Evolutionary conservation across 2,888 invertebrate genomes (phyloP).

Genomic region (Ceramica pisi): DNA sequence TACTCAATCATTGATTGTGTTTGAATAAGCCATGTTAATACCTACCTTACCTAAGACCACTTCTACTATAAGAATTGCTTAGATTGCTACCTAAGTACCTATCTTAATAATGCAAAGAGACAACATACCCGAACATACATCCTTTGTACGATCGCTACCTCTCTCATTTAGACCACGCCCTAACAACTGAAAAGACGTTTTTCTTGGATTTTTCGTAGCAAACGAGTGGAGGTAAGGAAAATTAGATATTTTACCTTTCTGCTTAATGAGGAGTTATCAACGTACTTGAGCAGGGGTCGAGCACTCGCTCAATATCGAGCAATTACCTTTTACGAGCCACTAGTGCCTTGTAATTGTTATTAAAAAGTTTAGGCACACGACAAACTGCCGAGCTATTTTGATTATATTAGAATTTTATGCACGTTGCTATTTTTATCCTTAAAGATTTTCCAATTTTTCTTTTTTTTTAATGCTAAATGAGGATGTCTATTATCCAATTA

Average conservation of each 20-base stretch:
- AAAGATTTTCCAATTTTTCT: conserved; percentile 14
- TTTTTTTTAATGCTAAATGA: background rate
- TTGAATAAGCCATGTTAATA: too few relatives aligned
- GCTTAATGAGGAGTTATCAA: conserved; percentile 83
- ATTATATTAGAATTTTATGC: conserved; percentile 35
- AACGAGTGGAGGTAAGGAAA: conserved; percentile 78
- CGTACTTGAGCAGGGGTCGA: conserved; percentile 69
- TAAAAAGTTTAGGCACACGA: conserved; percentile 58
- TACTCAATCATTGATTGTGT: too few relatives aligned
- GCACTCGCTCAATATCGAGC: conserved; percentile 77
- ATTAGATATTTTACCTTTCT: conserved; percentile 82
- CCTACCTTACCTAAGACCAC: too few relatives aligned
- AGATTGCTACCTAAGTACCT: too few relatives aligned
- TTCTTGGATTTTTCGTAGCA: conserved; percentile 82
- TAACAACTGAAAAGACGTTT: conserved; percentile 76
- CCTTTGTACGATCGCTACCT: conserved; percentile 7
- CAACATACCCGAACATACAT: too few relatives aligned
- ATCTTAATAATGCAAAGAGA: too few relatives aligned
- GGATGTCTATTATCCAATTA: background rate
- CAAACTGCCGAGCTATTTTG: conserved; percentile 36
- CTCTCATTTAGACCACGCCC: conserved; percentile 55
- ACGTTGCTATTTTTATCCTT: conserved; percentile 30
- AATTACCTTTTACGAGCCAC: conserved; percentile 76
- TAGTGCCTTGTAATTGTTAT: conserved; percentile 65
- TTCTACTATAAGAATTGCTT: too few relatives aligned